phyloP scores from a whole-genome alignment of 1,140 invertebrate genomes.

The Acromyrmex echinatior region DNA sequence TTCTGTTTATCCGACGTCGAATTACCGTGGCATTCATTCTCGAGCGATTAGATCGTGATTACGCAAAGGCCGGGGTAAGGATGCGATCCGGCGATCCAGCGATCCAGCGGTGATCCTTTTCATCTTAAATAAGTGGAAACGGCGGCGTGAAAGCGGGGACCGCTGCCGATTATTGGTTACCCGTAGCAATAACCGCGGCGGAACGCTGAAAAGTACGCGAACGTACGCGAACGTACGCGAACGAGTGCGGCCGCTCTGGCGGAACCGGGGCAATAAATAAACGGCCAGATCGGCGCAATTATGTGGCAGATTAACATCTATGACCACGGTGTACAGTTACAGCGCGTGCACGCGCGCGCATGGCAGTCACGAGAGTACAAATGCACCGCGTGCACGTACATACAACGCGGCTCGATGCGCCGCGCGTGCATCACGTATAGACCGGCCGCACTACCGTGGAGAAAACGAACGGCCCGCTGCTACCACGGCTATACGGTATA shows the following conservation, averaged over 20 bases:
- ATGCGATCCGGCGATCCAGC: neutral
- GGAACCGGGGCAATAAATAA: conserved; percentile 70
- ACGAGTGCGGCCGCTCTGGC: conserved; percentile 35
- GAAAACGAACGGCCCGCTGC: conserved; percentile 23
- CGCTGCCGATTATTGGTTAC: conserved; percentile 49
- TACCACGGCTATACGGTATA: neutral
- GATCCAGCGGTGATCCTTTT: neutral
- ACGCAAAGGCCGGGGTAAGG: conserved; percentile 36
- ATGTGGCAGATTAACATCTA: conserved; percentile 73
- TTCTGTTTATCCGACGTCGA: conserved; percentile 24
- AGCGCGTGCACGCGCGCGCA: conserved; percentile 57
- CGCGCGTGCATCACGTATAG: conserved; percentile 47
- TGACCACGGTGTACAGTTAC: conserved; percentile 69
- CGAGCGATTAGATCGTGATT: neutral
- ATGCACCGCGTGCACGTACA: conserved; percentile 29
- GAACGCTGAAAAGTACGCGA: conserved; percentile 67
- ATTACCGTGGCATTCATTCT: neutral
- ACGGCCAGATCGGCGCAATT: conserved; percentile 69
- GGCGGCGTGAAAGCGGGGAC: conserved; percentile 62
- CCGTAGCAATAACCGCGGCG: conserved; percentile 62
- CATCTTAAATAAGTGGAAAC: conserved; percentile 67
- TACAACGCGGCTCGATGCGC: conserved; percentile 3
- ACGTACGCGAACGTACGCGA: conserved; percentile 53
- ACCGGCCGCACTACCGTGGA: conserved; percentile 28
- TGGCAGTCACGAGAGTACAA: conserved; percentile 55